These are phyloP conservation scores for Callopanchax toddi DNA, from an alignment of 2,113 vertebrate species.

Conservation along the genomic window DNA sequence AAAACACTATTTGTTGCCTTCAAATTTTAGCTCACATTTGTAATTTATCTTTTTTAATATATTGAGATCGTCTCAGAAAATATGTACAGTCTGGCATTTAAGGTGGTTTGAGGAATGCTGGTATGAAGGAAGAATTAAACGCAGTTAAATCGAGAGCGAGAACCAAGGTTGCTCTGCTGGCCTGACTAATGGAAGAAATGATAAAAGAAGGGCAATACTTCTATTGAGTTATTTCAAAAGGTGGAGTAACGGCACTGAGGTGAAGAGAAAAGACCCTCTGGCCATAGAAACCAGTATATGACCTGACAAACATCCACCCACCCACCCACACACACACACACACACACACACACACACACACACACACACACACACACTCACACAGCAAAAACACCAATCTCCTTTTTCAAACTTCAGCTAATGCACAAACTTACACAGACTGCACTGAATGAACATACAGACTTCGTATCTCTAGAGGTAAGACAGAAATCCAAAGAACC, in stretches of 20 bases:
- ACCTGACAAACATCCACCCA: constrained; percentile 41
- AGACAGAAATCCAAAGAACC: constrained; percentile 67
- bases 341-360: constrained; percentile 28
- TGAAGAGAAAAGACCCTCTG: constrained; percentile 39
- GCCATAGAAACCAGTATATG: constrained; percentile 48
- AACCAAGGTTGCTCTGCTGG: constrained; percentile 20
- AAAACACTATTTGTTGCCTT: background rate
- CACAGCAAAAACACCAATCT: constrained; percentile 31
- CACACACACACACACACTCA: constrained; percentile 12
- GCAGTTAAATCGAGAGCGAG: constrained; percentile 5
- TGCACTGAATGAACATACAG: constrained; percentile 50
- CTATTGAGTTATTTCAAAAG: constrained; percentile 34
- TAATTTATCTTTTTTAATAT: background rate
- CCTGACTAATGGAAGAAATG: constrained; percentile 29
- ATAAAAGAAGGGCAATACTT: constrained; percentile 31
- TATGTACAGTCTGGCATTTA: constrained; percentile 8
- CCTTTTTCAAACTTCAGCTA: constrained; percentile 16
- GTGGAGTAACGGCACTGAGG: constrained; percentile 34
- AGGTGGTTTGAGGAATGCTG: constrained; percentile 11
- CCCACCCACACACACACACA: constrained; percentile 5
- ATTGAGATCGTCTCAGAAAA: constrained; percentile 17
- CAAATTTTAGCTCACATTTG: background rate
- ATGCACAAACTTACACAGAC: constrained; percentile 40
- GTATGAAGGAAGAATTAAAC: constrained; percentile 13
- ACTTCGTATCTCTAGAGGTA: constrained; percentile 55